Evolutionary conservation across 2,113 vertebrate species (phyloP), one percentile per base, ranked within the genome.

Genomic region (Chinchilla lanigera): DNA sequence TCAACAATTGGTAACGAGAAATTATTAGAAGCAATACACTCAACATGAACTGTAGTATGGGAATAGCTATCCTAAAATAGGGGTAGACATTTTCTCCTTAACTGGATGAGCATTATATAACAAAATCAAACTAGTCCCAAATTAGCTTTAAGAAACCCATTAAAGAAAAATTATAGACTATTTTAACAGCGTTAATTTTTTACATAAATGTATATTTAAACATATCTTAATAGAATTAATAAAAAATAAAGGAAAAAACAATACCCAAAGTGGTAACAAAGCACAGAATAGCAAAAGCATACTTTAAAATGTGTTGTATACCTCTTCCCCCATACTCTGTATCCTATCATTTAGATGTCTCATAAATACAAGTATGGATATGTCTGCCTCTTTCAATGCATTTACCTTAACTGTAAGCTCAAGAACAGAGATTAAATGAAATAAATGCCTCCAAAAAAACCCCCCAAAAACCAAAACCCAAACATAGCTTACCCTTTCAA

Each of bases 401-500:
- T 50, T 50, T 50, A 50, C 9, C 47, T 50, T 50, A 50, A 50
- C 47, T 50, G 5, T 50, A 50, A 50, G 47, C 47, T 50, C 9
- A 50, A 50, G 47, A 5, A 5, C 47, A 50, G 47, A 50, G 47
- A 50, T 50, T 50, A 50, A 50, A 50, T 50, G 47, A 50, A 50
- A 50, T 50, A 50, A 50, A 50, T 50, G 47, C 47, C 47, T 50
- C 47, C 47, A 50, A 50, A 50, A 50, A 50, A 50, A 5, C 47
- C 47, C 47, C 47, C 5, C 47, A 50, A 50, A 50, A 50, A 50
- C 47, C 47, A 9, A 50, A 50, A 50, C 47, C 47, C 5, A 50
- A 94, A 92, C 1, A 60, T 24, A 86, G 65, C 96, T 97, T 98
- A 99, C 99, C 99, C 99, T 99, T 98, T 99, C 99, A 82, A 99